phyloP scores from a whole-genome alignment of 1,140 invertebrate genomes.

The Rhopalosiphum maidis region DNA sequence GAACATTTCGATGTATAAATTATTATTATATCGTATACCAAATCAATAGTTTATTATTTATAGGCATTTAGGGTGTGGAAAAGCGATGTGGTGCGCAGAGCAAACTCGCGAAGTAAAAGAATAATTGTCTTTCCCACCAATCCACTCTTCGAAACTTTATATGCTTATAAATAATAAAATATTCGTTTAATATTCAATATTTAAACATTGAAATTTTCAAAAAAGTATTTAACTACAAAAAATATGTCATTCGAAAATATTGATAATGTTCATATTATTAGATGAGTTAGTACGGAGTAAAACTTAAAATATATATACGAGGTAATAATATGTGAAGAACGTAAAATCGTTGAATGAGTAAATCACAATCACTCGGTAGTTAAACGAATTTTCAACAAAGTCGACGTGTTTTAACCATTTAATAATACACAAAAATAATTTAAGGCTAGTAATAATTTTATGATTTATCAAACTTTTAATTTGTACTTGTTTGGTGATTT shows the following conservation, averaged over 20 bases:
- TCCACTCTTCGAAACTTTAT: not conserved
- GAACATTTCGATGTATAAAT: not conserved
- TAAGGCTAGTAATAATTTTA: not conserved
- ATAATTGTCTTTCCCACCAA: not conserved
- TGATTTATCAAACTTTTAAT: not conserved
- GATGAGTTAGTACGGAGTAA: not conserved
- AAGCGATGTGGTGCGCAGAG: not conserved
- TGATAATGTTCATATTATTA: not conserved
- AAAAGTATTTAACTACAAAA: not conserved
- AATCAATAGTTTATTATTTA: constrained; percentile 19
- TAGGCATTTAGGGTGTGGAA: not conserved
- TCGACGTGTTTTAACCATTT: not conserved
- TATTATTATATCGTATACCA: not conserved
- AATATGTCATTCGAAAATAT: not conserved
- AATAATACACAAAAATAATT: not conserved
- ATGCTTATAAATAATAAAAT: constrained; percentile 15
- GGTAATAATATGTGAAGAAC: not conserved
- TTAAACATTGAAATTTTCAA: not conserved
- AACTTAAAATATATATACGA: not conserved
- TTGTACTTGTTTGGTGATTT: not conserved
- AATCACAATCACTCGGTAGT: not conserved
- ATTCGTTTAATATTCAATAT: not conserved
- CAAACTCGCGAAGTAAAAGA: not conserved
- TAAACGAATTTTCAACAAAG: not conserved
- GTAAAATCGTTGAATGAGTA: not conserved